Evolutionary conservation across 2,888 invertebrate species (phyloP), one percentile per base, ranked within the genome.

Genomic region (Drosophila algonquin): DNA sequence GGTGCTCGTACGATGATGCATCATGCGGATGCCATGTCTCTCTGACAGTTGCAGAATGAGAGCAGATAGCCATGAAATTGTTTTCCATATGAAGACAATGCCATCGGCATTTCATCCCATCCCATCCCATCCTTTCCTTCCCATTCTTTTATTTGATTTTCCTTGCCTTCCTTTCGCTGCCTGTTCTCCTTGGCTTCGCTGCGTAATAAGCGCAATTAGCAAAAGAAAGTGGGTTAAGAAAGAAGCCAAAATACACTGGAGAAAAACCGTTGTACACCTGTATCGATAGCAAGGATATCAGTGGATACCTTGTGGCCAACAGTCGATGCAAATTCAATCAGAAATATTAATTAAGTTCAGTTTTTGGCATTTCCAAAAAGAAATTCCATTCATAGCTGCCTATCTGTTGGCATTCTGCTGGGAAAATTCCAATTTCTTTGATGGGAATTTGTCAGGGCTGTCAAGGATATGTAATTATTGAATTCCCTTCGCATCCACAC

Each of bases 41-140:
- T 24, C 24, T 0, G 21, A 27, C 14, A n/a, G 18, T 24, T 7
- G 21, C 32, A n/a, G 10, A 9, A 16, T 21, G 7, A 7, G n/a
- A 24, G 21, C 44, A 70, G 68, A 81, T 71, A 69, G 69, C 77
- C 45, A 61, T 73, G 57, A 81, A 76, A 79, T 73, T 71, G 61
- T 69, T 57, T 70, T 71, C 2, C 60, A 50, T 63, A 73, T 63
- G 75, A 60, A 30, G 48, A 40, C 55, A 52, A 60, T 55, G 24
- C 30, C 54, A 56, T 59, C 7, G 46, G 46, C 59, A 52, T 53
- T 52, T 55, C 57, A 7, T 3, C 21, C 21, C 21, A 21, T 21
- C 21, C 21, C 21, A 1, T 21, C 18, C 21, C 21, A 21, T 21
- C 21, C 21, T 3, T 3, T 3, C 18, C 18, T 51, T 21, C 10